A percentile compares a stretch with the other conserved stretches of the same genome.
Conservation (phyloP, 2,797 vertebrate genomes). For the Bradypodion ventrale region DNA sequence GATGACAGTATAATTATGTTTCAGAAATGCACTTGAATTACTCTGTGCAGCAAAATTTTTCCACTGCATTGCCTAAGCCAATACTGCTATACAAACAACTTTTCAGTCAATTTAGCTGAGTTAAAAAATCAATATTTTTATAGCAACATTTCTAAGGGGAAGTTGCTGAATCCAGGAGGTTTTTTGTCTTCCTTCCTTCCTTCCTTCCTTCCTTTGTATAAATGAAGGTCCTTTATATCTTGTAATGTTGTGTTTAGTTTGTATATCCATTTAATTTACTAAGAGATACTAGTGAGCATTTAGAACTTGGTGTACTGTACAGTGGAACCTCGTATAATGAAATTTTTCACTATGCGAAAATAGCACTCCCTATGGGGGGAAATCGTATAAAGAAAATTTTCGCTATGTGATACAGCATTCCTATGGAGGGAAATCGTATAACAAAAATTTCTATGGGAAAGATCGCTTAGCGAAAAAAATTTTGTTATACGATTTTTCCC, state of each 20-base stretch:
- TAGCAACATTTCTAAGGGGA: constrained; percentile 83
- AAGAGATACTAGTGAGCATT: constrained; percentile 40
- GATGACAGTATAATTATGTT: constrained; percentile 97
- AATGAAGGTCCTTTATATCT: constrained; percentile 58
- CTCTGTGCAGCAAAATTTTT: constrained; percentile 83
- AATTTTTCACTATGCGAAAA: too few species aligned
- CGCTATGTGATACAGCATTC: too few species aligned
- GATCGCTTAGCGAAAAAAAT: too few species aligned
- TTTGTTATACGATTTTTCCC: too few species aligned
- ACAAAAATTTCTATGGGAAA: too few species aligned
- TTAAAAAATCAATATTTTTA: constrained; percentile 89
- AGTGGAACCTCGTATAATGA: too few species aligned
- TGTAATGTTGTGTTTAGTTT: constrained; percentile 51
- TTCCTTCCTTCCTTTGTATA: too few species aligned
- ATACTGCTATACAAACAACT: constrained; percentile 98
- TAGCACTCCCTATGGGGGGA: too few species aligned
- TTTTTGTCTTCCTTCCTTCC: constrained; percentile 62
- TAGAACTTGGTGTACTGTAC: too few species aligned
- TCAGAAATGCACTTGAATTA: constrained; percentile 93
- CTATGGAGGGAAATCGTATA: too few species aligned
- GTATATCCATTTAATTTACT: constrained; percentile 59
- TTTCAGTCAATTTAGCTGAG: constrained; percentile 95
- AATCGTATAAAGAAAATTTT: too few species aligned
- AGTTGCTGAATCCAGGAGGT: constrained; percentile 81
- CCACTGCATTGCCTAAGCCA: constrained; percentile 89